These are phyloP conservation scores for Bembecia ichneumoniformis DNA, from an alignment of 2,888 invertebrate genomes.

Conservation along the genomic window DNA sequence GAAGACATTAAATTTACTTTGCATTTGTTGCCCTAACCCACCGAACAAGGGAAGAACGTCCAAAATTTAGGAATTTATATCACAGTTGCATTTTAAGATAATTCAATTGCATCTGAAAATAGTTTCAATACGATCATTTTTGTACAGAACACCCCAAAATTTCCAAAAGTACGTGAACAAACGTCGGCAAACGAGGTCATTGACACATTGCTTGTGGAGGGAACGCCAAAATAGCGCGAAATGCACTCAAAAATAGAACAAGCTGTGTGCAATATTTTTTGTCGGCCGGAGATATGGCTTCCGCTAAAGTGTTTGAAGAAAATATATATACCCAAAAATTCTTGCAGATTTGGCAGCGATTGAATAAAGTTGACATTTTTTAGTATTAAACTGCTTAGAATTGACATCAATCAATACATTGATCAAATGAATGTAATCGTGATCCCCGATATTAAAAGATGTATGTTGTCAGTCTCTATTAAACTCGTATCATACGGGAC, in stretches of 20 bases:
- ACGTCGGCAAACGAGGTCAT: constrained; percentile 66
- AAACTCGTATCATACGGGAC: constrained; percentile 50
- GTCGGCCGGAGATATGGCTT: constrained; percentile 36
- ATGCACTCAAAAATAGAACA: constrained; percentile 71
- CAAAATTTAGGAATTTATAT: too few relatives aligned
- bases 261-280: constrained; percentile 71
- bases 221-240: constrained; percentile 73
- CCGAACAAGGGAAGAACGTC: too few relatives aligned
- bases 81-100: not conserved
- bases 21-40: too few relatives aligned
- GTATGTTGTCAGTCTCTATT: constrained; percentile 53
- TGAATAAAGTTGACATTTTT: not conserved
- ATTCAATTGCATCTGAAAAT: not conserved
- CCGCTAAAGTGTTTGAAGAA: constrained; percentile 24
- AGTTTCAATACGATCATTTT: not conserved
- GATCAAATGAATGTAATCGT: not conserved
- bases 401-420: not conserved
- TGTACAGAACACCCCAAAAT: constrained; percentile 38
- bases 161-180: constrained; percentile 68
- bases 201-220: constrained; percentile 64
- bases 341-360: not conserved
- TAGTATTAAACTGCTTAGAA: constrained; percentile 2
- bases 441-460: constrained; percentile 6
- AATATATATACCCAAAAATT: not conserved
- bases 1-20: too few relatives aligned